Conservation (phyloP, 2,113 vertebrate genomes). For the Fregetta grallaria region DNA sequence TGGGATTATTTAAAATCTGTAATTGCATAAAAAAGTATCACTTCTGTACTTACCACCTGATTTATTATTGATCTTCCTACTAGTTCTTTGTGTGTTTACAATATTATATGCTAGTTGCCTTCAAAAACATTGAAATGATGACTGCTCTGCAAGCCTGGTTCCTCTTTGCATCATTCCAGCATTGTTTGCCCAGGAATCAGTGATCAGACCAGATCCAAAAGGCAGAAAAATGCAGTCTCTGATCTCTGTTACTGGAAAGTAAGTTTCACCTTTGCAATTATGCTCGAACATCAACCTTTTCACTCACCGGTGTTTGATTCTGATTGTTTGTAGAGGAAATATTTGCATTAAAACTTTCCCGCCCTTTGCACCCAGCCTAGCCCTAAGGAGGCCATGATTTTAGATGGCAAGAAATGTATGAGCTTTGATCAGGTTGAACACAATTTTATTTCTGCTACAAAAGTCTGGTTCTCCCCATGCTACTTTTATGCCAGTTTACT, state of each 20-base stretch:
- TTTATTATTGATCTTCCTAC: neutral
- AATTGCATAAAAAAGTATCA: neutral
- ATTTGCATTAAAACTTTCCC: neutral
- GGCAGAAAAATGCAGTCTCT: neutral
- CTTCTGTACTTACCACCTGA: neutral
- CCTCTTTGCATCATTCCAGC: neutral
- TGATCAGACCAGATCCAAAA: neutral
- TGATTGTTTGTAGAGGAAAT: neutral
- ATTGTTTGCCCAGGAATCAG: neutral
- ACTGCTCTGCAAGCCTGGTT: neutral
- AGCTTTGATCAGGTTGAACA: neutral
- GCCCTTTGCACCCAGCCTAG: neutral
- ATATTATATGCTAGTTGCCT: neutral
- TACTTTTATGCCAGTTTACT: neutral
- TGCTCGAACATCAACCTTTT: neutral
- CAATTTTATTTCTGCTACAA: neutral
- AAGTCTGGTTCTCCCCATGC: neutral
- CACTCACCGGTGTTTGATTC: neutral
- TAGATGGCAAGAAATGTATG: neutral
- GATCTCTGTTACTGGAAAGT: neutral
- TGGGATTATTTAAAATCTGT: neutral
- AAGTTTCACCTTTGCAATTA: neutral
- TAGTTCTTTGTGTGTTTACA: neutral
- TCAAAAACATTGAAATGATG: neutral
- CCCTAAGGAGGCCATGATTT: neutral